Conservation (phyloP, 2,113 vertebrate genomes). For the Fukomys damarensis region DNA sequence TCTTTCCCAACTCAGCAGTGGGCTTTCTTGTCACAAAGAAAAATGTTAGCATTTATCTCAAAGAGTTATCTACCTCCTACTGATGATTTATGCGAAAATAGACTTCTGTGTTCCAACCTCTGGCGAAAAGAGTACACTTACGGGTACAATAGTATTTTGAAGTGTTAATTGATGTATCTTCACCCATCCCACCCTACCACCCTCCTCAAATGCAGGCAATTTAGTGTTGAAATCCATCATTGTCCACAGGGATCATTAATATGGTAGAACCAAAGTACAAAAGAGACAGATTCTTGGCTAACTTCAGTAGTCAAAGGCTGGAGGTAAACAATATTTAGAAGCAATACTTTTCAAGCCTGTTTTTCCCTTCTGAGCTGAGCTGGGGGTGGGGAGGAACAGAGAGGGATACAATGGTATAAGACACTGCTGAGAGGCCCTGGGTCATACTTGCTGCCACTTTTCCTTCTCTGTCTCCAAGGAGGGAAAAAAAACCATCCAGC, state of each 20-base stretch:
- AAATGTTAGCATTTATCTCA: constrained; percentile 44
- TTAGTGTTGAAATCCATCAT: background rate
- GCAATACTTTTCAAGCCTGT: background rate
- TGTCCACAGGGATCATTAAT: background rate
- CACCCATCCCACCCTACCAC: background rate
- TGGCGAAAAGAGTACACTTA: background rate
- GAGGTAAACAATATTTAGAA: background rate
- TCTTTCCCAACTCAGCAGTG: constrained; percentile 14
- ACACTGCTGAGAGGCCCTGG: background rate
- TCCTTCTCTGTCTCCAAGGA: background rate
- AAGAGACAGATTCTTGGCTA: background rate
- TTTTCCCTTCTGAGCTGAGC: background rate
- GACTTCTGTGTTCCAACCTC: background rate
- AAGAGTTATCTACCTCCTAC: constrained; percentile 32
- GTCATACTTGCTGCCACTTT: background rate
- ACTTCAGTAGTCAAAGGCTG: background rate
- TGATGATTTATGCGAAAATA: constrained; percentile 25
- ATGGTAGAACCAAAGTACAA: background rate
- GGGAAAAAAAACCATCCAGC: background rate
- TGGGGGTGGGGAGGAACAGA: background rate
- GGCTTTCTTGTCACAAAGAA: constrained; percentile 39
- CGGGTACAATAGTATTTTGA: background rate
- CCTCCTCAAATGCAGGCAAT: background rate
- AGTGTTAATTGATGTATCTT: background rate
- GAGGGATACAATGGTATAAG: too few relatives aligned